Evolutionary conservation across 2,888 invertebrate species (phyloP).

Genomic region (Eurytoma adleriae): DNA sequence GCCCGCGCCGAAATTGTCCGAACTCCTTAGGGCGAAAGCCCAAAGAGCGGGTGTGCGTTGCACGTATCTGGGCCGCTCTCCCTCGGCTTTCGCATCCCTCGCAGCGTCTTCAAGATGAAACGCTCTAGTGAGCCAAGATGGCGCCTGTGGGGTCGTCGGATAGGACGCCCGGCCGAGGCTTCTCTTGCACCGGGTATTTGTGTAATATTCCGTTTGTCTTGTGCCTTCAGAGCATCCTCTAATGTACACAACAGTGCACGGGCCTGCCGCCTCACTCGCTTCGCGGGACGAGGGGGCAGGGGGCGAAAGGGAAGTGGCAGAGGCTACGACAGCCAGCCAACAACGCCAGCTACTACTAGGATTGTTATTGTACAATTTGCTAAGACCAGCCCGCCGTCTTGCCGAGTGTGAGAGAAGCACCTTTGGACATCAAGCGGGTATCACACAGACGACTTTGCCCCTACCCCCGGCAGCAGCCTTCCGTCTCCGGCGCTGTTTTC

Average conservation of each 20-base stretch:
- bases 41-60: background rate
- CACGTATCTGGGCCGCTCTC: conserved; percentile 32
- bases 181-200: conserved; percentile 69
- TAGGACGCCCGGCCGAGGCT: conserved; percentile 32
- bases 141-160: conserved; percentile 62
- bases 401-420: conserved; percentile 72
- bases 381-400: conserved; percentile 62
- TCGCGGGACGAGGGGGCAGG: conserved; percentile 54
- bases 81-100: conserved; percentile 60
- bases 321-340: conserved; percentile 56
- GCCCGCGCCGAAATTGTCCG: conserved; percentile 70
- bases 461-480: conserved; percentile 58
- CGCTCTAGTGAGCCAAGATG: conserved; percentile 68
- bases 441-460: conserved; percentile 66
- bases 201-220: conserved; percentile 77
- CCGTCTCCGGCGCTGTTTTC: conserved; percentile 28
- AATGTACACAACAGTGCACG: conserved; percentile 71
- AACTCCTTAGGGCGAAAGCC: conserved; percentile 67
- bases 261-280: conserved; percentile 29
- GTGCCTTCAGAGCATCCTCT: conserved; percentile 74
- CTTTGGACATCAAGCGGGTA: conserved; percentile 75
- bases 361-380: conserved; percentile 77
- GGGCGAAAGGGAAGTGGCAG: conserved; percentile 59
- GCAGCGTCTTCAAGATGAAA: conserved; percentile 69
- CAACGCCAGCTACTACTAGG: conserved; percentile 68